Evolutionary conservation across 2,888 invertebrate genomes (phyloP).

Genomic region (Nymphalis polychloros): DNA sequence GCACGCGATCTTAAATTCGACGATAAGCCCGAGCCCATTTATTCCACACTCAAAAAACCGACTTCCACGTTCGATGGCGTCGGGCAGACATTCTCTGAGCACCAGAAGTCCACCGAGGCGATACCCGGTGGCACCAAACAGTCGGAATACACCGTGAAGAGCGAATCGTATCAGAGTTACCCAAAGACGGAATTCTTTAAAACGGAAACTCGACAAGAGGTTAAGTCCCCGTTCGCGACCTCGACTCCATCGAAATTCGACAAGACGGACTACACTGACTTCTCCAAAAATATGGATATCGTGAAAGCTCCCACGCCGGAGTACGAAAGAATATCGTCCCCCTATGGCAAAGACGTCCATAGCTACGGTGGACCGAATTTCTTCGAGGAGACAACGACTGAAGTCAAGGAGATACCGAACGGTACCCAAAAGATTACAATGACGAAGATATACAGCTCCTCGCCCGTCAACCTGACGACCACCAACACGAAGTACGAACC

Average conservation of each 20-base stretch:
- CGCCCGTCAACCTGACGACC: conserved; percentile 76
- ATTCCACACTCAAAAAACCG: conserved; percentile 66
- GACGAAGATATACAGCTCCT: conserved; percentile 81
- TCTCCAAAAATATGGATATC: conserved; percentile 53
- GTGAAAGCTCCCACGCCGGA: conserved; percentile 71
- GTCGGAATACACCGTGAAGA: conserved; percentile 67
- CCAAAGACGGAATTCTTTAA: conserved; percentile 68
- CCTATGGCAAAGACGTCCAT: conserved; percentile 69
- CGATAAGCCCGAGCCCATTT: conserved; percentile 68
- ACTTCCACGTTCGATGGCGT: conserved; percentile 62
- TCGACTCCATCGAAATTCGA: conserved; percentile 70
- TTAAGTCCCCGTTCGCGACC: conserved; percentile 67
- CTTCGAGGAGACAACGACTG: conserved; percentile 76
- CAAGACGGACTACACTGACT: conserved; percentile 48
- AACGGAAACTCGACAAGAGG: conserved; percentile 61
- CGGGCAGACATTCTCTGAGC: conserved; percentile 70
- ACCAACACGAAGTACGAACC: conserved; percentile 78
- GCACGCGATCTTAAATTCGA: conserved; percentile 76
- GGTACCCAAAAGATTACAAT: conserved; percentile 81
- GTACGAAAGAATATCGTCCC: conserved; percentile 69
- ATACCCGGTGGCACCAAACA: conserved; percentile 74
- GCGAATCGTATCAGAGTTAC: conserved; percentile 70
- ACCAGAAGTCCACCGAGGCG: conserved; percentile 70
- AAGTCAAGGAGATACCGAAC: conserved; percentile 79
- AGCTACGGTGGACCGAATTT: conserved; percentile 72